Conservation (phyloP, 2,888 invertebrate species). For the Scaptomyza parva region DNA sequence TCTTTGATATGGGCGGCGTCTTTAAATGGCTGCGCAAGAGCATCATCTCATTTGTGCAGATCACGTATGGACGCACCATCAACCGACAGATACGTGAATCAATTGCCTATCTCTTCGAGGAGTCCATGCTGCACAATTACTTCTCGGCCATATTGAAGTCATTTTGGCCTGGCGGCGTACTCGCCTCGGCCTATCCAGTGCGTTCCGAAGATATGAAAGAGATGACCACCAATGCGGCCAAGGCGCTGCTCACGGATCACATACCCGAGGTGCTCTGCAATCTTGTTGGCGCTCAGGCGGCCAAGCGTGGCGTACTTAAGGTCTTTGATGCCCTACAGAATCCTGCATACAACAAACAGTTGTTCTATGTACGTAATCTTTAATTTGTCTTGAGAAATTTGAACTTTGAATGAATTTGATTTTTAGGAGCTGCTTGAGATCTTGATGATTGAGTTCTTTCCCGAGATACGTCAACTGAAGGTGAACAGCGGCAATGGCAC, state of each 20-base stretch:
- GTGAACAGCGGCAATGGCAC: constrained; percentile 55
- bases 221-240: constrained; percentile 89
- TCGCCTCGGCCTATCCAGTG: constrained; percentile 86
- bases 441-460: constrained; percentile 89
- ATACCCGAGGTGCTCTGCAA: constrained; percentile 92
- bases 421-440: constrained; percentile 89
- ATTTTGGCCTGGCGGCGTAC: constrained; percentile 95
- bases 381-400: background rate
- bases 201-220: constrained; percentile 88
- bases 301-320: constrained; percentile 93
- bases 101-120: constrained; percentile 94
- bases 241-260: constrained; percentile 87
- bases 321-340: constrained; percentile 95
- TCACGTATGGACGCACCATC: constrained; percentile 96
- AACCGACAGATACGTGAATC: constrained; percentile 96
- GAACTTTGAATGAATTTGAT: constrained; percentile 3
- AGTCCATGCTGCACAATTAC: constrained; percentile 96
- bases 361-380: constrained; percentile 91
- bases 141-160: constrained; percentile 92
- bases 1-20: constrained; percentile 95
- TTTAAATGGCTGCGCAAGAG: constrained; percentile 95
- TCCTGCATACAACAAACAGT: constrained; percentile 93
- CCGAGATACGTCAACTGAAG: constrained; percentile 88
- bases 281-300: constrained; percentile 93
- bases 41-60: constrained; percentile 95